Evolutionary conservation across 2,113 vertebrate species (phyloP).

Genomic region (Aegithalos caudatus): DNA sequence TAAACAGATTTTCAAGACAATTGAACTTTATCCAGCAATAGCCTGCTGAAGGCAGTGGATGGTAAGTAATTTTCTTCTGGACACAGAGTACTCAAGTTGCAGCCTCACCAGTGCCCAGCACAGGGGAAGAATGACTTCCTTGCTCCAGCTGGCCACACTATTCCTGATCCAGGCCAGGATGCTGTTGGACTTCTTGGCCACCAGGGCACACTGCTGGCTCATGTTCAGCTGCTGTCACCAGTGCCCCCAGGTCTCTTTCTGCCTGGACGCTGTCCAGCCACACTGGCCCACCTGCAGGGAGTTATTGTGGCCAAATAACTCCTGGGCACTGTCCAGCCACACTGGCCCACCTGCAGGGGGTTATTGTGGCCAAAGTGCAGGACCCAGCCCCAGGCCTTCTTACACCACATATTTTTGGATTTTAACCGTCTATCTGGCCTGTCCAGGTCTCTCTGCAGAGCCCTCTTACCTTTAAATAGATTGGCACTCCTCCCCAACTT

Average conservation of each 20-base stretch:
- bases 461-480: background rate
- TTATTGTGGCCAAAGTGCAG: background rate
- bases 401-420: background rate
- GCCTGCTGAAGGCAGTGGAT: background rate
- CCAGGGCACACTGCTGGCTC: background rate
- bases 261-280: background rate
- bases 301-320: background rate
- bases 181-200: accelerated
- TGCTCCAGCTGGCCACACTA: background rate
- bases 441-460: background rate
- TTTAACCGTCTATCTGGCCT: background rate
- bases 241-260: background rate
- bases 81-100: background rate
- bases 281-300: accelerated
- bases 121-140: too few species aligned
- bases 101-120: accelerated
- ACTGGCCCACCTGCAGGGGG: accelerated
- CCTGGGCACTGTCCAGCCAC: background rate
- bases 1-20: background rate
- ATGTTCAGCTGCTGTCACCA: accelerated
- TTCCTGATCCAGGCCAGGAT: background rate
- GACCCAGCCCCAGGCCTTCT: accelerated
- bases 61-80: background rate
- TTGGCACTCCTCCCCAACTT: accelerated
- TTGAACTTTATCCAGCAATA: background rate